Conservation (phyloP, 2,888 invertebrate species). For the Notodonta ziczac region DNA sequence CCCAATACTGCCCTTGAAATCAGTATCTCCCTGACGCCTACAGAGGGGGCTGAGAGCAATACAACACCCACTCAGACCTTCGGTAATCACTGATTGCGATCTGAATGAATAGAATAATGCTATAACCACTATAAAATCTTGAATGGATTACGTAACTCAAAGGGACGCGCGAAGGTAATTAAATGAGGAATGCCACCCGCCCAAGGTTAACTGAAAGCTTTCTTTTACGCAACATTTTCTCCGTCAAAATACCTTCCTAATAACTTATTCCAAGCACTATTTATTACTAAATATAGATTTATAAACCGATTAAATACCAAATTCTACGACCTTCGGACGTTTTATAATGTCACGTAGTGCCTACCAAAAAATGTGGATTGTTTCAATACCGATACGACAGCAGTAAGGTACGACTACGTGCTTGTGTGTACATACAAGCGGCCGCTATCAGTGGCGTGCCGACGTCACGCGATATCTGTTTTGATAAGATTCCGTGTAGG, state of each 20-base stretch:
- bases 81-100: slow-evolving; percentile 14
- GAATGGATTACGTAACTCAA: not conserved
- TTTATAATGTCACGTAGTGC: slow-evolving; percentile 38
- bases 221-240: slow-evolving; percentile 17
- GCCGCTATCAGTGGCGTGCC: slow-evolving; percentile 49
- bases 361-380: slow-evolving; percentile 33
- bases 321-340: slow-evolving; percentile 34
- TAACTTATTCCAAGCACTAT: slow-evolving; percentile 25
- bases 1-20: slow-evolving; percentile 11
- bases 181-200: slow-evolving; percentile 21
- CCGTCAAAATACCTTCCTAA: slow-evolving; percentile 34
- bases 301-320: slow-evolving; percentile 38
- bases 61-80: slow-evolving; percentile 3
- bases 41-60: slow-evolving; percentile 8
- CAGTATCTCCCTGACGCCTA: slow-evolving; percentile 15
- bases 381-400: slow-evolving; percentile 22
- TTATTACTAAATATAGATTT: slow-evolving; percentile 27
- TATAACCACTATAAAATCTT: slow-evolving; percentile 9
- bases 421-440: slow-evolving; percentile 45
- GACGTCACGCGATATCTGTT: slow-evolving; percentile 67
- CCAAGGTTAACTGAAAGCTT: slow-evolving; percentile 29
- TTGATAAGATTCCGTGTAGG: slow-evolving; percentile 65
- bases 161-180: not conserved
- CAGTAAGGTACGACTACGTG: slow-evolving; percentile 49
- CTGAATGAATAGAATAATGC: slow-evolving; percentile 10